Conservation (phyloP, 2,888 invertebrate genomes). For the Furcula furcula region DNA sequence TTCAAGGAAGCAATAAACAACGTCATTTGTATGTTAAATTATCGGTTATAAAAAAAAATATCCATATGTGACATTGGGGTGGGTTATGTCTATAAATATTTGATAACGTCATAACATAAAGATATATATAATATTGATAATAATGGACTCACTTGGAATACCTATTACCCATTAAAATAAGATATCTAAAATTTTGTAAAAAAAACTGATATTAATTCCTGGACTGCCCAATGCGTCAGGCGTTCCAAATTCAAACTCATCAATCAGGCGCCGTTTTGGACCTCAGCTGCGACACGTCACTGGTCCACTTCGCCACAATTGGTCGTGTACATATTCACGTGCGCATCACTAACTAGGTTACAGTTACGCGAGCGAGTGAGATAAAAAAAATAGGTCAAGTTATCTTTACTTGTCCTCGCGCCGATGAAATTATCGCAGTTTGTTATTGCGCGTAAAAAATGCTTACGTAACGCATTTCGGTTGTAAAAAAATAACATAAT, state of each 20-base stretch:
- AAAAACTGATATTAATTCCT: conserved; percentile 12
- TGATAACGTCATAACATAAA: conserved; percentile 6
- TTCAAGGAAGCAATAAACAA: conserved; percentile 44
- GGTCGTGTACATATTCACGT: conserved; percentile 56
- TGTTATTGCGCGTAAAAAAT: conserved; percentile 68
- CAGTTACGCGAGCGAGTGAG: conserved; percentile 64
- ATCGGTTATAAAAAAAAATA: conserved; percentile 9
- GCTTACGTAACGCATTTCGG: conserved; percentile 52
- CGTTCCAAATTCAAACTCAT: conserved; percentile 31
- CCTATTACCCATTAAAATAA: no score
- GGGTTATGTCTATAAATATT: conserved; percentile 10
- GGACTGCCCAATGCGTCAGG: conserved; percentile 30
- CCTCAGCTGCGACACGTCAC: conserved; percentile 37
- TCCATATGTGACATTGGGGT: conserved; percentile 13
- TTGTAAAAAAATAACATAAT: conserved; percentile 25
- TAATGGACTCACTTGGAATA: conserved; percentile 23
- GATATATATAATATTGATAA: conserved; percentile 9
- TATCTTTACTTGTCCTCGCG: conserved; percentile 78
- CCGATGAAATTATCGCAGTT: conserved; percentile 69
- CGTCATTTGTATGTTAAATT: conserved; percentile 5
- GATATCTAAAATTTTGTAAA: not conserved
- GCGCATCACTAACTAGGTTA: conserved; percentile 68
- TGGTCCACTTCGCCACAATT: conserved; percentile 51
- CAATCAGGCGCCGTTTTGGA: conserved; percentile 39
- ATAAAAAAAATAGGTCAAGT: conserved; percentile 82